Evolutionary conservation across 2,888 invertebrate species (phyloP), one percentile per base, ranked within the genome.

Genomic region (Eristalinus sepulchralis): DNA sequence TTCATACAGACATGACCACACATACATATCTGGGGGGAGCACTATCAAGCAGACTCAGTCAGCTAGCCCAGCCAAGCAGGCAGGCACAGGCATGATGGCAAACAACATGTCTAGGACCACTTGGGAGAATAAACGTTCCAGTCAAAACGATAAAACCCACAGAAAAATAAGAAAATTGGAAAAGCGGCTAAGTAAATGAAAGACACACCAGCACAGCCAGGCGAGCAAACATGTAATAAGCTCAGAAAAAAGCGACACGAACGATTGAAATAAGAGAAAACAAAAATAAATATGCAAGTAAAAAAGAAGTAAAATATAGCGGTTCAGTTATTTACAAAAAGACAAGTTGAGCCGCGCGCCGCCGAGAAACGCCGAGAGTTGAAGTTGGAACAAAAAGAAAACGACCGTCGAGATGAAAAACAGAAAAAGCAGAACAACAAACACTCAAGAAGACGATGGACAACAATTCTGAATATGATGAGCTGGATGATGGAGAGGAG

Each of bases 131-230:
- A 83, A 86, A 83, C 86, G 86, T 83, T 86, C 78, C 75, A 86
- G 83, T 75, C 83, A 79, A 83, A 86, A 83, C 78, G 86, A 83
- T 86, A 83, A 83, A 83, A 86, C 83, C 83, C 73, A 78, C 78
- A 79, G 83, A 83, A 83, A n/a, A 86, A 83, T 83, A 86, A 83
- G 83, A 86, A 86, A 86, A 83, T 72, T 75, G 80, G 81, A 88
- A 88, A 88, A 88, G 88, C 88, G 88, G 88, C 83, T 88, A 88
- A 88, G 88, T 88, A 88, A 88, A 89, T 88, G 85, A 88, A 88
- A 88, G 88, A 88, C 84, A 88, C 78, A 84, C 79, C 59, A 73
- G 83, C 89, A 88, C 88, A 88, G 88, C 88, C 88, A 83, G 83
- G 83, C 80, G 87, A 88, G 79, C 88, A 89, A 86, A 83, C 71